Evolutionary conservation across 2,797 vertebrate species (phyloP), one percentile per base, ranked within the genome.

Genomic region (Premnoplex brunnescens): DNA sequence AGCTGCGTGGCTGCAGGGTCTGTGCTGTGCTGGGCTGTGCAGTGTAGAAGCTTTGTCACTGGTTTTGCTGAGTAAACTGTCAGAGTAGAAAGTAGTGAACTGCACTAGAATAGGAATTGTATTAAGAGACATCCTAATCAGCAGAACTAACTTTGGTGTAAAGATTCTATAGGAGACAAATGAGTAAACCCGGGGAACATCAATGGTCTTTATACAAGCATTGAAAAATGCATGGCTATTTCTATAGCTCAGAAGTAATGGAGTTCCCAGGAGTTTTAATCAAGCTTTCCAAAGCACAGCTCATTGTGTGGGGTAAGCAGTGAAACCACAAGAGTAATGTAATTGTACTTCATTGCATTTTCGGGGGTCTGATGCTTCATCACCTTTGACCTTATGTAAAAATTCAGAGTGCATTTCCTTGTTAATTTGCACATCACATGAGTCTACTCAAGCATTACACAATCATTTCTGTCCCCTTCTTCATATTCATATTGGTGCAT

Each of bases 341-440:
- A 64, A 43, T 87, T 77, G 44, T 86, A 84, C 54, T 95, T 95
- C 81, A 36, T 91, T 94, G 79, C 85, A 49, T 79, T 96, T 96
- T 83, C 30, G 64, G 51, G 56, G 20, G 21, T 63, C 62, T 75
- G 55, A 89, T 84, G 51, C 44, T 52, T 52, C n/a, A 63, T 84
- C 5, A 10, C 51, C 91, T 95, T 94, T 88, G 94, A 62, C 52
- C 44, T 23, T 66, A 22, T 19, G 12, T 87, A 63, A 77, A 90
- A 89, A 66, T 60, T 26, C 62, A 43, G 37, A 66, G 20, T 58
- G 19, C 85, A 37, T 63, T 91, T 89, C 49, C 93, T 95, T 92
- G 88, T 97, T 96, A 94, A 93, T 87, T 89, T 94, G 91, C 93
- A 95, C 74, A 96, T 97, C 89, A 87, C 73, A 54, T 54, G 43